Evolutionary conservation across 1,140 invertebrate genomes (phyloP).

Genomic region (Mycetomoellerius zeteki): DNA sequence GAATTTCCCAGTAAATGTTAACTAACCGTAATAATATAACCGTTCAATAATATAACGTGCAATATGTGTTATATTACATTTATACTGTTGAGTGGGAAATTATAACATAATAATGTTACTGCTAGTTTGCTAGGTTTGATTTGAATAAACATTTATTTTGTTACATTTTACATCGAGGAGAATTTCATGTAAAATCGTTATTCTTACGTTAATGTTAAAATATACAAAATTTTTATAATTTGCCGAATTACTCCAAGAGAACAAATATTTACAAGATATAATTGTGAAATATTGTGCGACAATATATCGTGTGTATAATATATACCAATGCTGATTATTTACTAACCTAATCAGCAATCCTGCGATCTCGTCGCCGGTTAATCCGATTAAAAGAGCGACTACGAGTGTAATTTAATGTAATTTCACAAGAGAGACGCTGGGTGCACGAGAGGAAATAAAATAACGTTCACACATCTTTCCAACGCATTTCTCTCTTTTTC

Average conservation of each 20-base stretch:
- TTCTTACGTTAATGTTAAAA: constrained; percentile 11
- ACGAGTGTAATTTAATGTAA: constrained; percentile 38
- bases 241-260: constrained; percentile 12
- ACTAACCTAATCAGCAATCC: constrained; percentile 78
- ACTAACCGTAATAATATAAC: too few relatives aligned
- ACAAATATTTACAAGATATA: constrained; percentile 49
- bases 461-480: constrained; percentile 84
- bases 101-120: too few relatives aligned
- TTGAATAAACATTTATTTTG: neutral
- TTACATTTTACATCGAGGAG: neutral
- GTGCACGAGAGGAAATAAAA: constrained; percentile 67
- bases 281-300: constrained; percentile 67
- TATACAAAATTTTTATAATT: constrained; percentile 22
- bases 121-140: neutral
- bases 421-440: constrained; percentile 52
- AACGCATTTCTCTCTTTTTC: constrained; percentile 66
- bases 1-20: neutral
- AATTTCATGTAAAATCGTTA: constrained; percentile 50
- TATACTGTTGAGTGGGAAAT: too few relatives aligned
- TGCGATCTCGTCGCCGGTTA: constrained; percentile 58
- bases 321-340: constrained; percentile 61
- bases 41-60: too few relatives aligned
- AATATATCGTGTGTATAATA: constrained; percentile 52
- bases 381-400: constrained; percentile 59
- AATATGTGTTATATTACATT: too few relatives aligned